phyloP scores from a whole-genome alignment of 2,113 vertebrate genomes.

The Oophaga pumilio region DNA sequence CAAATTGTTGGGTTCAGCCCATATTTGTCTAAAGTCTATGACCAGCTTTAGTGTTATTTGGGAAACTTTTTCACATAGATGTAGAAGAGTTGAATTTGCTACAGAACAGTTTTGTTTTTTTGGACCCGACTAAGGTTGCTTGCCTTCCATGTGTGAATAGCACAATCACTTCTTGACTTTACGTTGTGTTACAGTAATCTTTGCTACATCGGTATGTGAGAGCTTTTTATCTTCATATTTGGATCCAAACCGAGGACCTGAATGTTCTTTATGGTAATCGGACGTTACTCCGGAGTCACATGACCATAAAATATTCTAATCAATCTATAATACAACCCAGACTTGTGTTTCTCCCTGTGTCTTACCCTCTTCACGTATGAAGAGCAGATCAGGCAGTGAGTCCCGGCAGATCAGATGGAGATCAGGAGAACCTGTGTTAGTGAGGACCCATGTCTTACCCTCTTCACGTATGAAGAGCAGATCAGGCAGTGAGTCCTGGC shows the following conservation, averaged over 20 bases:
- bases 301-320: too few species aligned
- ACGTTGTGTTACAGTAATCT: background rate
- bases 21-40: too few species aligned
- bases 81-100: background rate
- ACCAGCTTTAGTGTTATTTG: too few species aligned
- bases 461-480: background rate
- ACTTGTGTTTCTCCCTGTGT: too few species aligned
- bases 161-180: background rate
- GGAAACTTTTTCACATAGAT: background rate
- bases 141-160: background rate
- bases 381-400: background rate
- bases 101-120: background rate
- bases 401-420: conserved; percentile 7
- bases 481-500: background rate
- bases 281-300: too few species aligned
- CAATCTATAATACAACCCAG: background rate
- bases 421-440: conserved; percentile 24
- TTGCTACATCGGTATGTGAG: background rate
- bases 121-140: background rate
- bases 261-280: background rate
- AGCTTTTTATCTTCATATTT: background rate
- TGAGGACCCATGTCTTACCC: too few species aligned
- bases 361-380: background rate
- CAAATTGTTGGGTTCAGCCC: too few species aligned
- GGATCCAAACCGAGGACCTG: background rate